Evolutionary conservation across 1,140 invertebrate species (phyloP).

Genomic region (Diabrotica undecimpunctata): DNA sequence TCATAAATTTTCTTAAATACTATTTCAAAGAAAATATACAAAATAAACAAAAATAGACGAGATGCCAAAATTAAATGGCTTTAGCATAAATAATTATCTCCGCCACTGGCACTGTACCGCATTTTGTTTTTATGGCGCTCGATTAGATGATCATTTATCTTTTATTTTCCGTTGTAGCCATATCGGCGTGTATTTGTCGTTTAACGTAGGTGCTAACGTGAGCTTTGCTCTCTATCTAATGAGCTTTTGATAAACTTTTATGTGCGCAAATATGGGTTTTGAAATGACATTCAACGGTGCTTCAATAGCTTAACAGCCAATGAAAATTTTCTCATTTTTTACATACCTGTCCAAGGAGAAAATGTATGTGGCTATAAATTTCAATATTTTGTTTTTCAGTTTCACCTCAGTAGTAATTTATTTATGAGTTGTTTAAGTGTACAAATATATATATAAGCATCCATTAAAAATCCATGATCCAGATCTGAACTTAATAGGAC

Average conservation of each 20-base stretch:
- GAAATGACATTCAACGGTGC: background rate
- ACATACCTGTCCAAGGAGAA: background rate
- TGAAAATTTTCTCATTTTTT: background rate
- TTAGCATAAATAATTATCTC: background rate
- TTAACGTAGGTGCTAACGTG: background rate
- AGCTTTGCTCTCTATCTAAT: conserved; percentile 4
- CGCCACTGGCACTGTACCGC: background rate
- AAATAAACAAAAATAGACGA: too few species aligned
- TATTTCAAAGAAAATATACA: too few species aligned
- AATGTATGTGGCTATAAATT: too few species aligned
- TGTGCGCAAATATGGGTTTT: conserved; percentile 2
- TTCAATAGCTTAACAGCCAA: background rate
- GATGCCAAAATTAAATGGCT: too few species aligned
- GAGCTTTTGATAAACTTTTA: conserved; percentile 6
- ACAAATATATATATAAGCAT: too few species aligned
- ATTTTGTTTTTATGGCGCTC: conserved; percentile 10
- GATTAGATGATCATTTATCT: conserved; percentile 10
- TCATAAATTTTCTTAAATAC: too few species aligned
- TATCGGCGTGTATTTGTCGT: conserved; percentile 3
- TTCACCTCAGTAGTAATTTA: too few species aligned
- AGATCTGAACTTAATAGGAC: too few species aligned
- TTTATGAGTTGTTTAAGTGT: too few species aligned
- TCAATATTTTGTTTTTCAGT: too few species aligned
- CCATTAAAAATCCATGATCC: too few species aligned
- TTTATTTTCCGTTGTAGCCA: conserved; percentile 8